Percentiles rank a stretch among this genome's conserved stretches.
Conservation (phyloP, 2,888 invertebrate species). For the Xanthia togata region DNA sequence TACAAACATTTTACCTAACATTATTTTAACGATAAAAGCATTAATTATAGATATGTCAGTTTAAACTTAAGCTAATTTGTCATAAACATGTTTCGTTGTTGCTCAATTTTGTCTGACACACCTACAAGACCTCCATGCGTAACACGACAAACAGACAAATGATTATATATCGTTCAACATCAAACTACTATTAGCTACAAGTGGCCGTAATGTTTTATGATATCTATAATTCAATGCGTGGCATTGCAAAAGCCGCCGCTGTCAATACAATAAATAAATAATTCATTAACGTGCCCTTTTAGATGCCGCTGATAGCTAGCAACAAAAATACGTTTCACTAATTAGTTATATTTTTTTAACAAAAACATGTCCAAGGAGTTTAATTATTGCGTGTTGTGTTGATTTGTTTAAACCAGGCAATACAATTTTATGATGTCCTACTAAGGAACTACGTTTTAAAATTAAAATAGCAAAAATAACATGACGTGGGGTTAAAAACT, state of each 20-base stretch:
- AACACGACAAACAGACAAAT: conserved; percentile 59
- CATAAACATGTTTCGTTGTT: conserved; percentile 54
- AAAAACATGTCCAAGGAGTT: conserved; percentile 21
- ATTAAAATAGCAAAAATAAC: background rate
- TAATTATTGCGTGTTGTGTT: conserved; percentile 34
- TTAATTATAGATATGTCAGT: conserved; percentile 32
- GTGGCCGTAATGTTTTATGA: conserved; percentile 64
- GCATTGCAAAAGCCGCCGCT: conserved; percentile 67
- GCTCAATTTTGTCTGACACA: conserved; percentile 57
- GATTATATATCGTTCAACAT: conserved; percentile 55
- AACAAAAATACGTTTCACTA: conserved; percentile 46
- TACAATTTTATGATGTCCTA: conserved; percentile 9
- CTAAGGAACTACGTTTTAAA: conserved; percentile 3
- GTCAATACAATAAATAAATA: conserved; percentile 65
- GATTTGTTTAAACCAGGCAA: conserved; percentile 19
- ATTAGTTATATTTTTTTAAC: conserved; percentile 10
- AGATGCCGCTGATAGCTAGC: conserved; percentile 51
- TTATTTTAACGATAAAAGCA: conserved; percentile 25
- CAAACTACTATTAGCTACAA: conserved; percentile 59
- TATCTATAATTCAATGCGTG: conserved; percentile 67
- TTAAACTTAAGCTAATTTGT: conserved; percentile 48
- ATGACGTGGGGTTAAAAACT: background rate
- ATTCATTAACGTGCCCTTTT: conserved; percentile 63
- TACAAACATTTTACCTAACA: conserved; percentile 20
- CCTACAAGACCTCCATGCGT: conserved; percentile 46